Conservation (phyloP, 2,113 vertebrate genomes). For the Channa argus region DNA sequence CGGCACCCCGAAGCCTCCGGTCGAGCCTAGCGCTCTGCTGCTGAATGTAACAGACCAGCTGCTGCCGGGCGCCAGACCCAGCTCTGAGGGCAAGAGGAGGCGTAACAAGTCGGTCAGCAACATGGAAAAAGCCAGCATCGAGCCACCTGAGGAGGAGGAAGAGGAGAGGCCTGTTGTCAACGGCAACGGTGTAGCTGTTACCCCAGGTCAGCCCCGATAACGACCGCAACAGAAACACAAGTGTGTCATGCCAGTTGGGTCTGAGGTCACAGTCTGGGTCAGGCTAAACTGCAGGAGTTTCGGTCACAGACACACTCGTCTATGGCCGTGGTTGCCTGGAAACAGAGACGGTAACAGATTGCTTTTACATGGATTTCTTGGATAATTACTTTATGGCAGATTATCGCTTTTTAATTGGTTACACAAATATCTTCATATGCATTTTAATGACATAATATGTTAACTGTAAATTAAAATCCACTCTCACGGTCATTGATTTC, state of each 20-base stretch:
- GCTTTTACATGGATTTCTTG: conserved; percentile 18
- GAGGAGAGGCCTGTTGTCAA: conserved; percentile 94
- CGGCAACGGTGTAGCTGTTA: conserved; percentile 90
- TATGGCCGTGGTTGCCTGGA: conserved; percentile 51
- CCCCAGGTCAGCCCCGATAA: conserved; percentile 88
- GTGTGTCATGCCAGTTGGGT: conserved; percentile 25
- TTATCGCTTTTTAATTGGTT: conserved; percentile 50
- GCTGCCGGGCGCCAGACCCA: conserved; percentile 93
- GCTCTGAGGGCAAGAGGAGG: conserved; percentile 94
- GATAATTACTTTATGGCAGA: conserved; percentile 34
- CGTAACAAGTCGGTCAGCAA: conserved; percentile 98
- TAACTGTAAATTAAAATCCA: conserved; percentile 25
- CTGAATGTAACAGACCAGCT: conserved; percentile 98
- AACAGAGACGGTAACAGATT: conserved; percentile 58
- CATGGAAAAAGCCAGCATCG: conserved; percentile 97
- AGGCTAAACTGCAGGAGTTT: not conserved
- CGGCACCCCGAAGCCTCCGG: conserved; percentile 96
- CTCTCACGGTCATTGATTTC: conserved; percentile 5
- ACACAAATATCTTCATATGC: conserved; percentile 38
- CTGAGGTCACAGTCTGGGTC: conserved; percentile 20
- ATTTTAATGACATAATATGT: conserved; percentile 9
- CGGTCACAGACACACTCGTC: conserved; percentile 41
- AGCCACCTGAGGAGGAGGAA: conserved; percentile 95
- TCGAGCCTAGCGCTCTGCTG: conserved; percentile 91
- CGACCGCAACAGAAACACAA: conserved; percentile 18